Conservation (phyloP, 2,797 vertebrate genomes). For the Mico argentatus region DNA sequence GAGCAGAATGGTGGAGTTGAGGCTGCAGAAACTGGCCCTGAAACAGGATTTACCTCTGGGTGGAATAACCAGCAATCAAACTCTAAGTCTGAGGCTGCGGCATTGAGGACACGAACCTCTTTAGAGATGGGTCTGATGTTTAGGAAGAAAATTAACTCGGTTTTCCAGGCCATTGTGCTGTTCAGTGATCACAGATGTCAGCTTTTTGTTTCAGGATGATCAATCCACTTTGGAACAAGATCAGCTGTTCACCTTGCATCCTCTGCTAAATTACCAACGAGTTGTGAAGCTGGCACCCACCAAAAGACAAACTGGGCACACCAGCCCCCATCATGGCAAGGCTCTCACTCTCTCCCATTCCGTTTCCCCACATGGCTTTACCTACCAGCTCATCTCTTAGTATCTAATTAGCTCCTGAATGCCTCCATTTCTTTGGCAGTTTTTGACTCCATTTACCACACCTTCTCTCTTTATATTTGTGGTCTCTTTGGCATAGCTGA, state of each 20-base stretch:
- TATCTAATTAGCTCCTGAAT: neutral
- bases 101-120: neutral
- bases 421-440: neutral
- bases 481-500: neutral
- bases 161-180: neutral
- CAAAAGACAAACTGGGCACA: neutral
- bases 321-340: neutral
- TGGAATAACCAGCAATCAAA: neutral
- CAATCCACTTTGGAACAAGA: neutral
- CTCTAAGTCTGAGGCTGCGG: neutral
- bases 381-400: neutral
- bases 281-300: neutral
- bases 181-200: neutral
- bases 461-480: neutral
- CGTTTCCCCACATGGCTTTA: neutral
- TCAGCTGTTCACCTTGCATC: neutral
- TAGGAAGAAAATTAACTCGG: neutral
- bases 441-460: neutral
- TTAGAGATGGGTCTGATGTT: neutral
- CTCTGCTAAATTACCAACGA: neutral
- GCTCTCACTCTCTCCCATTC: neutral
- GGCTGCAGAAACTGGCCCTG: neutral
- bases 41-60: neutral
- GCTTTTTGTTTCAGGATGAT: slow-evolving; percentile 1
- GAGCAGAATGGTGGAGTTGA: neutral